These are phyloP conservation scores for Merops nubicus DNA, from an alignment of 2,113 vertebrate genomes.

Conservation along the genomic window DNA sequence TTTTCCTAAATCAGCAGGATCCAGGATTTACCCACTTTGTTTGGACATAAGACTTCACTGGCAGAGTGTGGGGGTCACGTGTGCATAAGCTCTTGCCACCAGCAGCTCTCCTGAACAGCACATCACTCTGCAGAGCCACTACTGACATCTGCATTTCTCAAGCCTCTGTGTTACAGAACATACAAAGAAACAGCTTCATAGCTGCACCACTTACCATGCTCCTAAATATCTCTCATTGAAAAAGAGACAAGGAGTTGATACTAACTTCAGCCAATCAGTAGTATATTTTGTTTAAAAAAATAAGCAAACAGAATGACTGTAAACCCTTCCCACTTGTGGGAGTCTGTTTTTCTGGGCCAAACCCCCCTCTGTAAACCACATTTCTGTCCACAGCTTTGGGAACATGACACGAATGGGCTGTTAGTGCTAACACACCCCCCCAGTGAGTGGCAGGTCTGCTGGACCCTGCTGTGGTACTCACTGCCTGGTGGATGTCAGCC, in stretches of 20 bases:
- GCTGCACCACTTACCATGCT: not conserved
- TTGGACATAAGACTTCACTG: not conserved
- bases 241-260: not conserved
- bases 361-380: not conserved
- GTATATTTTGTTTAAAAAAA: not conserved
- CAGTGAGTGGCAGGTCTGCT: not conserved
- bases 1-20: not conserved
- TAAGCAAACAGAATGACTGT: not conserved
- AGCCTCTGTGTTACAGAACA: not conserved
- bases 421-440: not conserved
- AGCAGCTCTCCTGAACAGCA: not conserved
- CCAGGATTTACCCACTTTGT: not conserved
- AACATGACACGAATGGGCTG: not conserved
- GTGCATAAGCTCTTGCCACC: fast-evolving
- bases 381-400: not conserved
- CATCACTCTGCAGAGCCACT: not conserved
- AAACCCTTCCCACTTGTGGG: not conserved
- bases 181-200: not conserved
- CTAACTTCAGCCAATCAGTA: not conserved
- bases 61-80: not conserved
- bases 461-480: constrained; percentile 72
- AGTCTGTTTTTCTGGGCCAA: not conserved
- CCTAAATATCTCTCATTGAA: not conserved
- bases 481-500: constrained; percentile 85
- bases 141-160: not conserved